Evolutionary conservation across 1,140 invertebrate genomes (phyloP).

Genomic region (Tetranychus cinnabarinus): DNA sequence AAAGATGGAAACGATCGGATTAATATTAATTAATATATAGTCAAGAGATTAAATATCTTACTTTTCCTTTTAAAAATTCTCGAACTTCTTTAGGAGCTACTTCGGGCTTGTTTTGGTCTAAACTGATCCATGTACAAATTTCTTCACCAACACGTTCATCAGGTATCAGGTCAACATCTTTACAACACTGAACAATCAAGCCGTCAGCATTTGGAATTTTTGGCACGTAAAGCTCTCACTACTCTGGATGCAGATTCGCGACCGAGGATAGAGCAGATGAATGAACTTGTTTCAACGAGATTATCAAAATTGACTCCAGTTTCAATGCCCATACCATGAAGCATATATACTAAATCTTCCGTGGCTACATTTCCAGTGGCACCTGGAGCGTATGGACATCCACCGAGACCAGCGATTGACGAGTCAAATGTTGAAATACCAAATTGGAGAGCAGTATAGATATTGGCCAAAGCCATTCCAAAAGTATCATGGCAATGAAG

Average conservation of each 20-base stretch:
- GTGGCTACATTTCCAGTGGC: slow-evolving; percentile 86
- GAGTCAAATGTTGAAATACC: slow-evolving; percentile 9
- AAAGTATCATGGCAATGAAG: slow-evolving; percentile 97
- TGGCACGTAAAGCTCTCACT: slow-evolving; percentile 33
- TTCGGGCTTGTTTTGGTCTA: slow-evolving; percentile 19
- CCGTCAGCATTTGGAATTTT: neutral
- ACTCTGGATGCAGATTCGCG: slow-evolving; percentile 58
- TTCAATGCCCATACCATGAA: slow-evolving; percentile 60
- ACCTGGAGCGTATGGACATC: slow-evolving; percentile 88
- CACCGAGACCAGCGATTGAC: slow-evolving; percentile 72
- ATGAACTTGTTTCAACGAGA: slow-evolving; percentile 53
- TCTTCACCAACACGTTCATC: slow-evolving; percentile 28
- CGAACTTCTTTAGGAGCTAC: slow-evolving; percentile 5
- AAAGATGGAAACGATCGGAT: neutral
- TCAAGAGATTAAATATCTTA: neutral
- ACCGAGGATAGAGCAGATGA: slow-evolving; percentile 46
- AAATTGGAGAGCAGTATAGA: slow-evolving; percentile 50
- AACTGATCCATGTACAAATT: slow-evolving; percentile 27
- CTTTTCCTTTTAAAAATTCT: slow-evolving; percentile 11
- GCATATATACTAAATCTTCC: slow-evolving; percentile 88
- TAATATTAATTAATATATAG: neutral
- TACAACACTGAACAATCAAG: too few relatives aligned
- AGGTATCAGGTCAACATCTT: too few relatives aligned
- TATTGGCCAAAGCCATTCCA: slow-evolving; percentile 82
- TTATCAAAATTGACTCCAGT: slow-evolving; percentile 62